Conservation (phyloP, 2,888 invertebrate genomes). For the Kryphioiulus occultus region DNA sequence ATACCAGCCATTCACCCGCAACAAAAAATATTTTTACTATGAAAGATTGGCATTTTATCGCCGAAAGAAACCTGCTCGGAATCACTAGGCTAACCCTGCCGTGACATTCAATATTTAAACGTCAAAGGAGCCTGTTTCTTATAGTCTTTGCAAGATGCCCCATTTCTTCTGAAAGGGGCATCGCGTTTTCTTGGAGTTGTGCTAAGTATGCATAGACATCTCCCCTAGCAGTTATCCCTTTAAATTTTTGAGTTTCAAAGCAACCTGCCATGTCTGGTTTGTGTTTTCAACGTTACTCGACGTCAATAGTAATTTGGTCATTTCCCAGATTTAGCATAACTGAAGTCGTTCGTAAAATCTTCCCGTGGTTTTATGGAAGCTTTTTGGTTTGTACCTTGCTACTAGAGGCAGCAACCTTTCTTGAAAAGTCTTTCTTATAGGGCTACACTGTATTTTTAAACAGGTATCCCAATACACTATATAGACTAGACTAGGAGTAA, state of each 20-base stretch:
- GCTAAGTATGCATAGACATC: not conserved
- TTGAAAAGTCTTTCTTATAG: not conserved
- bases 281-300: not conserved
- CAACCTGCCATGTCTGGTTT: not conserved
- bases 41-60: not conserved
- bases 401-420: not conserved
- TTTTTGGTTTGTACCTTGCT: not conserved
- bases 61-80: not conserved
- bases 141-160: not conserved
- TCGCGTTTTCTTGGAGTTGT: not conserved
- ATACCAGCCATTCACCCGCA: not conserved
- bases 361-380: not conserved
- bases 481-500: too few relatives aligned
- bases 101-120: not conserved
- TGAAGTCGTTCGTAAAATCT: not conserved
- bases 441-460: too few relatives aligned
- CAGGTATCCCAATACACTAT: too few relatives aligned
- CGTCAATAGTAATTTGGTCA: not conserved
- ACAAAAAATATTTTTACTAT: not conserved
- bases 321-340: not conserved
- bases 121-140: not conserved
- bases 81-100: not conserved
- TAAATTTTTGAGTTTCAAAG: not conserved
- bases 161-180: not conserved
- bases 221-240: not conserved